These are phyloP conservation scores for Loris lydekkerianus DNA, from an alignment of 2,797 vertebrate species.

Conservation along the genomic window DNA sequence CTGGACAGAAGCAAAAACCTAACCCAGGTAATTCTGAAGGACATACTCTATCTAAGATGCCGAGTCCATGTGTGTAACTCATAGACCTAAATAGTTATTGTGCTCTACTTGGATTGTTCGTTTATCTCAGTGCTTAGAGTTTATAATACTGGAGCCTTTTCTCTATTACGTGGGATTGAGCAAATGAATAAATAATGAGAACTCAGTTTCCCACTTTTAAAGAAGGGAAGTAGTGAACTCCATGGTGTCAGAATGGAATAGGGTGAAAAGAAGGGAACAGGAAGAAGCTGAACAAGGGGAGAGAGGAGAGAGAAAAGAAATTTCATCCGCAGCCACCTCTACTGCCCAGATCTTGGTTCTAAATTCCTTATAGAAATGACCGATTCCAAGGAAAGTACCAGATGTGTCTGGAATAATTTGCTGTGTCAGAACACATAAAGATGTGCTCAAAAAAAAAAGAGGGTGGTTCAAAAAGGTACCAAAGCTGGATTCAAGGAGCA, in stretches of 20 bases:
- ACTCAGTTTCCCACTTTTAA: background rate
- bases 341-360: background rate
- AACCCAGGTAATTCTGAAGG: background rate
- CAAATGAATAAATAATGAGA: background rate
- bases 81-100: background rate
- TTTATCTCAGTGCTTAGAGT: background rate
- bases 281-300: background rate
- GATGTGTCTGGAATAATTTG: background rate
- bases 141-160: background rate
- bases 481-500: background rate
- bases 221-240: background rate
- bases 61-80: background rate
- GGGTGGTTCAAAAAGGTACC: background rate
- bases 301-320: background rate
- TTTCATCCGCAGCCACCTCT: background rate
- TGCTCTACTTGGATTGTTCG: background rate
- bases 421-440: background rate
- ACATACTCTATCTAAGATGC: background rate
- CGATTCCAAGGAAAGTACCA: background rate
- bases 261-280: background rate
- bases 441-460: constrained; percentile 8
- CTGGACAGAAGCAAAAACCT: background rate
- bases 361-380: background rate
- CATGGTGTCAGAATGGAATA: background rate
- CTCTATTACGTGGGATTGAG: background rate